Conservation (phyloP, 30 jellyfish, hydroid and myxozoan genomes). For the Phacellophora camtschatica region DNA sequence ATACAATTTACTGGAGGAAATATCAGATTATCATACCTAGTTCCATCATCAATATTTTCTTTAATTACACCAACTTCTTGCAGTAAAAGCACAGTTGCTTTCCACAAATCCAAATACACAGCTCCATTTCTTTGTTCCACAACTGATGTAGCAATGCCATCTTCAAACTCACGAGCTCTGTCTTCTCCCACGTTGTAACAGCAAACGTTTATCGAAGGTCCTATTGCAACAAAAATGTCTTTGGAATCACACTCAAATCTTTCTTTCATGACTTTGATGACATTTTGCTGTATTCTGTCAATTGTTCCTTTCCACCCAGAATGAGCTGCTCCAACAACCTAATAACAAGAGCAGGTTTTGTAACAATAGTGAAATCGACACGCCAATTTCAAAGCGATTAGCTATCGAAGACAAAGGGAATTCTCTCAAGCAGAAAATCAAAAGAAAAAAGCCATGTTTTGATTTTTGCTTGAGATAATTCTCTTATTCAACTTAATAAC, state of each 20-base stretch:
- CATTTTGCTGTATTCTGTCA: constrained; percentile 55
- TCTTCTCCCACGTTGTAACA: constrained; percentile 49
- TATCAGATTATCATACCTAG: constrained; percentile 37
- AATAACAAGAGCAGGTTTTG: too few relatives aligned
- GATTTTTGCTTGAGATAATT: too few relatives aligned
- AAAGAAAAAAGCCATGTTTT: too few relatives aligned
- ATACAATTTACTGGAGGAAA: too few relatives aligned
- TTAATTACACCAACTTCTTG: constrained; percentile 38
- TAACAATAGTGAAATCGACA: too few relatives aligned
- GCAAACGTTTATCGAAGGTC: constrained; percentile 63
- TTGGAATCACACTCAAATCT: constrained; percentile 23
- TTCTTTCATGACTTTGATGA: constrained; percentile 33
- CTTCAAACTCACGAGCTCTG: constrained; percentile 19
- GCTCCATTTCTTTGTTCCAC: constrained; percentile 12
- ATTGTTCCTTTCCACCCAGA: constrained; percentile 80
- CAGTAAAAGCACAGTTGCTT: constrained; percentile 24
- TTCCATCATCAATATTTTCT: constrained; percentile 68
- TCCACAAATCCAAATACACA: constrained; percentile 52
- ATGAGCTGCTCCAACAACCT: constrained; percentile 84
- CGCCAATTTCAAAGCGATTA: too few relatives aligned
- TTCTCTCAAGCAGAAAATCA: too few relatives aligned
- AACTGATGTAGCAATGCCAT: not conserved
- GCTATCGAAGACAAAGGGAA: too few relatives aligned
- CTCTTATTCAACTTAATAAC: not conserved
- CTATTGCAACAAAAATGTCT: constrained; percentile 51